Base-by-base conservation (phyloP, 2,888 invertebrate genomes). In the Spodoptera picta region DNA sequence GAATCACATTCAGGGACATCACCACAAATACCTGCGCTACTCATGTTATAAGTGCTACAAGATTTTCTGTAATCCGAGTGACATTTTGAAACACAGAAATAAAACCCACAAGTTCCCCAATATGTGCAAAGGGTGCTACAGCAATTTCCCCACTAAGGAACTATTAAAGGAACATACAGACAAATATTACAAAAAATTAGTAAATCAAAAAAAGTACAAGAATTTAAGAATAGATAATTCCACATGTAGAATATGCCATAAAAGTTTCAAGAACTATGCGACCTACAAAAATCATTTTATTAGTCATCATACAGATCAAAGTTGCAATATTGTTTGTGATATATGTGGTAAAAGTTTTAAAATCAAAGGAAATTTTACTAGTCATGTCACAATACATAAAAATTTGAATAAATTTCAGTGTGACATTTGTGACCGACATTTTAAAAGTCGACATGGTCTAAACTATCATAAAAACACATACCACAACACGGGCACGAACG, bases 11-110 rank as follows among this genome's bases (percentile, higher is more conserved):
- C 93, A 94, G 77, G 89, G 94, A 24, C 96, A 19, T 19, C 19
- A 96, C 81, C 93, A 95, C 67, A 94, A 95, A 57, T 93, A 95
- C 60, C 87, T 96, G 5, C 95, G 95, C 84, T 94, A 83, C 9
- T 90, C 88, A 0, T 93, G 93, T 66, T 86, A 89, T 47, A 84
- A 82, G 47, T 93, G 93, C 55, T 81, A 83, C 42, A 66, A 77
- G 10, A 78, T 67, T 27, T 91, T 91, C 61, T 51, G 77, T 2
- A 83, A 74, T 1, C n/a, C 73, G 0, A 48, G 75, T 14, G 75
- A 84, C 27, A 72, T 75, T 1, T 73, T 69, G n/a, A 12, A 70
- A 50, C 90, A 92, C 62, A 80, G 71, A 60, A 58, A 45, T 0
- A 49, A 53, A 2, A 27, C 9, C 9, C 88, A 90, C 61, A 68